A percentile compares a stretch with the other conserved stretches of the same genome.
phyloP scores from a whole-genome alignment of 1,140 invertebrate genomes.

The Zophobas atratus region DNA sequence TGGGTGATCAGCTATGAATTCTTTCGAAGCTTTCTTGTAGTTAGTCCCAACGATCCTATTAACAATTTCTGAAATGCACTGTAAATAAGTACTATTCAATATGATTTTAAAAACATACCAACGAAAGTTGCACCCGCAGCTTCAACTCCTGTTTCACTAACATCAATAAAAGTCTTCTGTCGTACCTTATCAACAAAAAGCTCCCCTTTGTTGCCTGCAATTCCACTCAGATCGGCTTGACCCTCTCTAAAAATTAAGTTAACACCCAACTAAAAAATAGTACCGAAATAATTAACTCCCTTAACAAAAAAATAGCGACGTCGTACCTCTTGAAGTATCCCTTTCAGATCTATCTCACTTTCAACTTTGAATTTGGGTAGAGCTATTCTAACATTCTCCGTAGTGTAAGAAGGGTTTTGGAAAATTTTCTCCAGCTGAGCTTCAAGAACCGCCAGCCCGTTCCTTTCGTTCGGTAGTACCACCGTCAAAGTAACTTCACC shows the following conservation, averaged over 20 bases:
- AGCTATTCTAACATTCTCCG: conserved; percentile 56
- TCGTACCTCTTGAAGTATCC: conserved; percentile 63
- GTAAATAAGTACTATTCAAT: not conserved
- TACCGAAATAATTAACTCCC: not conserved
- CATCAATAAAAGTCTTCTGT: conserved; percentile 79
- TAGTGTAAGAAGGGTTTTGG: conserved; percentile 49
- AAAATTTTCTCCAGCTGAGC: conserved; percentile 55
- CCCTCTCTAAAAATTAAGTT: conserved; percentile 68
- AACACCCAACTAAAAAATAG: conserved; percentile 69
- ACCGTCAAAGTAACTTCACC: conserved; percentile 75
- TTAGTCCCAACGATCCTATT: not conserved
- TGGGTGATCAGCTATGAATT: conserved; percentile 12
- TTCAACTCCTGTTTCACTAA: conserved; percentile 80
- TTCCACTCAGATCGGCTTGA: conserved; percentile 71
- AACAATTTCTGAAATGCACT: not conserved
- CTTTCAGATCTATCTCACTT: conserved; percentile 64
- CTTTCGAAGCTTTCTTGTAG: conserved; percentile 56
- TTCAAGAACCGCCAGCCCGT: conserved; percentile 68
- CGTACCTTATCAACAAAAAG: conserved; percentile 61
- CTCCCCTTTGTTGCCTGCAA: conserved; percentile 61
- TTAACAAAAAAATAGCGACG: conserved; percentile 43
- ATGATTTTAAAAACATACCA: not conserved
- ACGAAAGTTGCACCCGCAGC: conserved; percentile 74
- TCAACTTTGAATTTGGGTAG: conserved; percentile 70
- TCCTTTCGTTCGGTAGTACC: conserved; percentile 75